Base-by-base conservation (phyloP, 2,797 vertebrate genomes). In the Sebastes reedi region DNA sequence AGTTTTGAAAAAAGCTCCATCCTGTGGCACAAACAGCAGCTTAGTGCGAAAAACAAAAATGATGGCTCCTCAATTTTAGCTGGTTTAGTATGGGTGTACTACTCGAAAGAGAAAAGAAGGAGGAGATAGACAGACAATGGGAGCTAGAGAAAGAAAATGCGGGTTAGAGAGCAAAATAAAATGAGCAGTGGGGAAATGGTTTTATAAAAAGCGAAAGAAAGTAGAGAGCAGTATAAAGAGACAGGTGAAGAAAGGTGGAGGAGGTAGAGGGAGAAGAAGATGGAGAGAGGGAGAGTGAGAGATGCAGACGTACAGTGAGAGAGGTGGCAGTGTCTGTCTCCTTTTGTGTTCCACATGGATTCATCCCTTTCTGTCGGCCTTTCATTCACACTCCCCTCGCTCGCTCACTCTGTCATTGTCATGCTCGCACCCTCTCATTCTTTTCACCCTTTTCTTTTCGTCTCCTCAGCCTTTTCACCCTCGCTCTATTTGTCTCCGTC, bases 281-380 rank as follows among this genome's bases (percentile, higher is more conserved):
- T 13, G 54, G 79, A 56, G 66, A 52, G 24, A 25, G 72, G 36
- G 79, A 58, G 66, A 4, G 42, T 18, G 42, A 50, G 42, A 32
- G 79, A 83, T 27, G 14, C 54, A 65, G 81, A 61, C 71, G 10
- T 56, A n/a, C 46, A 70, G 82, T 13, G 80, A 64, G 81, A 84
- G 84, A 82, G 88, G 77, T 46, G 81, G 79, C 66, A 24, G 73
- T 16, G 80, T 78, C 85, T 70, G 79, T 83, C 89, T 88, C 76
- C 77, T 62, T 91, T 91, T 89, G 86, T 90, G 90, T 90, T 93
- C 82, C 87, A 79, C 87, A 24, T 88, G 85, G 83, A 90, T 92
- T 86, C 84, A 68, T 90, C 85, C 65, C 79, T 81, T 74, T 87
- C 84, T 84, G 70, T 79, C 82, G n/a, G 75, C 79, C 79, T 87